phyloP scores from a whole-genome alignment of 2,113 vertebrate genomes.

The Grus americana region DNA sequence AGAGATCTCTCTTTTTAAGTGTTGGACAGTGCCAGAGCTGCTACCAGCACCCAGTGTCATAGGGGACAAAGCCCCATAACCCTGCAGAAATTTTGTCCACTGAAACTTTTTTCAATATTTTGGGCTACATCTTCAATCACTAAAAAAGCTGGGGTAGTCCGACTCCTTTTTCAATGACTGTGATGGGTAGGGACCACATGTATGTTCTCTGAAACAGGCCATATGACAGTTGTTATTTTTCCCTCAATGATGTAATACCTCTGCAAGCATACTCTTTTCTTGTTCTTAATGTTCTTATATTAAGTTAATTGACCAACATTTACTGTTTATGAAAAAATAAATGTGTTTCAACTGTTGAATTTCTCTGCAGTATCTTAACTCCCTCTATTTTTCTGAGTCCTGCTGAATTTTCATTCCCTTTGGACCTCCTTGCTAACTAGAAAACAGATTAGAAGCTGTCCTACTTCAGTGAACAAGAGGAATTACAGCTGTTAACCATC shows the following conservation, averaged over 20 bases:
- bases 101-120: not conserved
- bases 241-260: not conserved
- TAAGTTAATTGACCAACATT: not conserved
- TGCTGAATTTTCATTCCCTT: not conserved
- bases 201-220: not conserved
- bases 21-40: not conserved
- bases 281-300: not conserved
- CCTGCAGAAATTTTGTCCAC: not conserved
- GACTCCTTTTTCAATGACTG: not conserved
- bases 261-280: not conserved
- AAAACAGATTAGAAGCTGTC: not conserved
- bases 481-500: not conserved
- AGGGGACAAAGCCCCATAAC: not conserved
- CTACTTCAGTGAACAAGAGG: not conserved
- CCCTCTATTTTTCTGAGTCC: not conserved
- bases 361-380: not conserved
- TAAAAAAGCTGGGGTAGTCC: not conserved
- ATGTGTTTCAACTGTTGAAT: not conserved
- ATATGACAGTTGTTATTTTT: not conserved
- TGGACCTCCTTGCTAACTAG: not conserved
- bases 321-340: not conserved
- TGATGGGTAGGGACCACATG: not conserved
- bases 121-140: not conserved
- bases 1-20: not conserved
- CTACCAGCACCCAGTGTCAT: not conserved